These are phyloP conservation scores for Platyscapa corneri DNA, from an alignment of 1,140 invertebrate genomes.

Conservation along the genomic window DNA sequence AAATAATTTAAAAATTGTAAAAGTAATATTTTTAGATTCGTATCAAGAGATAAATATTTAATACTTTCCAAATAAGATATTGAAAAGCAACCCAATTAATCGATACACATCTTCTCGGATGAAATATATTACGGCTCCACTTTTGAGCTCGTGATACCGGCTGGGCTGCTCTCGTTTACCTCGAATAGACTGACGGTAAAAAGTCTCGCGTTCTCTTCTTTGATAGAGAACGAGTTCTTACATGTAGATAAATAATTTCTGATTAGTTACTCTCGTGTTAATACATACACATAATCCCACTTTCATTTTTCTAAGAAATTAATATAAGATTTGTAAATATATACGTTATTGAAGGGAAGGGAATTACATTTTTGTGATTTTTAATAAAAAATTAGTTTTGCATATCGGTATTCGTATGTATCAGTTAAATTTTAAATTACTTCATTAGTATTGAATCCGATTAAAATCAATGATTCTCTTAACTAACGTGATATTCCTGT, in stretches of 20 bases:
- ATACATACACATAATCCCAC: background rate
- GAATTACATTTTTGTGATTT: background rate
- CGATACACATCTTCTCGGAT: background rate
- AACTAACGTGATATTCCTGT: background rate
- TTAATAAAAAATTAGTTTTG: background rate
- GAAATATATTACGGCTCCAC: background rate
- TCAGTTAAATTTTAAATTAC: background rate
- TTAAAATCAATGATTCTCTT: background rate
- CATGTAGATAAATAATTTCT: background rate
- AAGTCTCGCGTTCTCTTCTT: background rate
- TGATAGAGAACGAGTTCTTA: constrained; percentile 1
- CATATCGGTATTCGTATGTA: background rate
- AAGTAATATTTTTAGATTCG: background rate
- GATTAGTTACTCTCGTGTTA: background rate
- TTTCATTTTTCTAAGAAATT: background rate
- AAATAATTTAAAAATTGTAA: background rate
- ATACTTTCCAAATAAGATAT: background rate
- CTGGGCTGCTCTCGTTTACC: background rate
- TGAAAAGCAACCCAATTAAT: background rate
- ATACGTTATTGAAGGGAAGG: background rate
- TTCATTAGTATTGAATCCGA: background rate
- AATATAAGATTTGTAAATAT: background rate
- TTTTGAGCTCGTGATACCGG: background rate
- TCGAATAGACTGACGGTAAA: background rate
- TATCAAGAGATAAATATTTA: background rate